phyloP scores from a whole-genome alignment of 2,113 vertebrate genomes.

The Bagarius yarrelli region DNA sequence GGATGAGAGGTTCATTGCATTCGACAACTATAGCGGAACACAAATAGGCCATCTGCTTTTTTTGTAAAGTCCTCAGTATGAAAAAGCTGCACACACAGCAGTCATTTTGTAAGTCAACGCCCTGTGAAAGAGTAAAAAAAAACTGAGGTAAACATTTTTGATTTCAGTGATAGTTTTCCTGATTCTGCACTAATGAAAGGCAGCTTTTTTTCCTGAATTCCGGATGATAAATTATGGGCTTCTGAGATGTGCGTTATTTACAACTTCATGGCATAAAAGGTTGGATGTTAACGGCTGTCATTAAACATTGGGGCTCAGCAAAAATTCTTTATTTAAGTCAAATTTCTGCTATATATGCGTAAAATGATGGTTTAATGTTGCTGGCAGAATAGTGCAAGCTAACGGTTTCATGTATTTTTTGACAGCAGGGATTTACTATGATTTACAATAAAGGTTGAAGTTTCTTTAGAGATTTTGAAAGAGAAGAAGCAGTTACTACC shows the following conservation, averaged over 20 bases:
- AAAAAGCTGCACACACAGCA: slow-evolving; percentile 30
- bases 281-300: slow-evolving; percentile 44
- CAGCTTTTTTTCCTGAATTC: slow-evolving; percentile 32
- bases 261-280: slow-evolving; percentile 37
- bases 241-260: slow-evolving; percentile 37
- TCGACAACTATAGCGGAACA: slow-evolving; percentile 43
- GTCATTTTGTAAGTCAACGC: slow-evolving; percentile 25
- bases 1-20: slow-evolving; percentile 41
- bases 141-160: slow-evolving; percentile 33
- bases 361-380: slow-evolving; percentile 10
- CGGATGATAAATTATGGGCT: slow-evolving; percentile 22
- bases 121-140: slow-evolving; percentile 2
- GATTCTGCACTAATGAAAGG: slow-evolving; percentile 39
- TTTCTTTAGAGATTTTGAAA: not conserved
- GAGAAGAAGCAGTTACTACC: not conserved
- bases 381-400: not conserved
- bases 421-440: slow-evolving; percentile 5
- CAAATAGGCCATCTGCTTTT: slow-evolving; percentile 41
- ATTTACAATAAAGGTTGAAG: slow-evolving; percentile 12
- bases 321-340: not conserved
- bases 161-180: slow-evolving; percentile 25
- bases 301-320: slow-evolving; percentile 35
- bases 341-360: slow-evolving; percentile 19
- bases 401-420: not conserved
- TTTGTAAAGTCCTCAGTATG: slow-evolving; percentile 29